Evolutionary conservation across 1,140 invertebrate species (phyloP).

Genomic region (Nylanderia fulva): DNA sequence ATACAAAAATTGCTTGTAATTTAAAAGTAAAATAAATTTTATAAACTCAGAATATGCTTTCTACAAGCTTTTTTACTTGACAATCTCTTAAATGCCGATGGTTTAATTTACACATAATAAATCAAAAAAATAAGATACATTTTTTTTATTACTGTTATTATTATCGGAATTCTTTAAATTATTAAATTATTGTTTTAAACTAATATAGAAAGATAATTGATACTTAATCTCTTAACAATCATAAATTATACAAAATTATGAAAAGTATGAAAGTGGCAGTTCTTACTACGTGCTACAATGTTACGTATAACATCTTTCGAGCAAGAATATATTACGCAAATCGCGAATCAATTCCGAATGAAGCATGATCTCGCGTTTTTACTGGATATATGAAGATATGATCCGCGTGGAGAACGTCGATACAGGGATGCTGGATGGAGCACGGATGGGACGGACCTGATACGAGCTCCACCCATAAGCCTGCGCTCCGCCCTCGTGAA

Average conservation of each 20-base stretch:
- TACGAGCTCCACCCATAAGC: conserved; percentile 78
- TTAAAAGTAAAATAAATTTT: neutral
- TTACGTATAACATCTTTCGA: neutral
- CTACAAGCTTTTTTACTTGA: no score
- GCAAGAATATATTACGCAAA: neutral
- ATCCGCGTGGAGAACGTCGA: conserved; percentile 21
- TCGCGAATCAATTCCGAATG: neutral
- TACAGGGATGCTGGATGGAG: conserved; percentile 72
- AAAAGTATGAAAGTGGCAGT: neutral
- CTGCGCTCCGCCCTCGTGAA: conserved; percentile 78
- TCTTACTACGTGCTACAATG: no score
- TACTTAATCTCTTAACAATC: neutral
- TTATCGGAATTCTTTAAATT: neutral
- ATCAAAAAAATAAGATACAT: neutral
- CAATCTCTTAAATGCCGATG: neutral
- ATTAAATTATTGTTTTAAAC: no score
- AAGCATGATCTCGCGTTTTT: neutral
- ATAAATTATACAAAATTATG: neutral
- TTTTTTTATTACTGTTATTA: neutral
- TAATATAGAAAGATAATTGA: no score
- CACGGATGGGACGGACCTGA: conserved; percentile 67
- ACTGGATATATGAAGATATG: conserved; percentile 11
- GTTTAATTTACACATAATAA: neutral
- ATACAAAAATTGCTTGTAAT: conserved; percentile 3
- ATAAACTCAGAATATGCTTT: neutral